Percentiles rank a stretch among this genome's conserved stretches.
Evolutionary conservation across 2,113 vertebrate genomes (phyloP).

Genomic region (Triplophysa rosa): DNA sequence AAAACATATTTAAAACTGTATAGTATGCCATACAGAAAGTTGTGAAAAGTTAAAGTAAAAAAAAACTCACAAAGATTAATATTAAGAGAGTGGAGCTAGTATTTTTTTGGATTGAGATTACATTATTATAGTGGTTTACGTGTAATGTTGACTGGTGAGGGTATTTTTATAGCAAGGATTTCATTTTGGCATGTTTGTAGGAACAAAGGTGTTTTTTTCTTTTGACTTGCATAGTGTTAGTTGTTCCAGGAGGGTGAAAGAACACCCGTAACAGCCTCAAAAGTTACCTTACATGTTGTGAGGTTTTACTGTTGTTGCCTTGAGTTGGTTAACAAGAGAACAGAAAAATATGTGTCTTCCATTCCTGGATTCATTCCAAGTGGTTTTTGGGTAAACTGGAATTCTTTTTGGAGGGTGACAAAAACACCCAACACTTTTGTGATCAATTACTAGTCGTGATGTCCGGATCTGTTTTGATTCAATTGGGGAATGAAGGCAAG

Average conservation of each 20-base stretch:
- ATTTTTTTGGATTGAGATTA: background rate
- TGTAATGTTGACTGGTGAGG: conserved; percentile 1
- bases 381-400: conserved; percentile 40
- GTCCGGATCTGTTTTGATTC: background rate
- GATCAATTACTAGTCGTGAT: background rate
- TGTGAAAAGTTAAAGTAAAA: too few species aligned
- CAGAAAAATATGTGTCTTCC: conserved; percentile 52
- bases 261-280: conserved; percentile 21
- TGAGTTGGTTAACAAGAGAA: conserved; percentile 23
- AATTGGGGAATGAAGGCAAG: conserved; percentile 21
- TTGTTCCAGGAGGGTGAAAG: conserved; percentile 9
- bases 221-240: conserved; percentile 25
- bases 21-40: conserved; percentile 16
- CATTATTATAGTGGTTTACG: conserved; percentile 1
- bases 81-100: conserved; percentile 4
- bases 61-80: conserved; percentile 8
- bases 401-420: background rate
- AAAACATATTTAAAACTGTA: conserved; percentile 18
- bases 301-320: conserved; percentile 29
- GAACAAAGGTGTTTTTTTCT: background rate
- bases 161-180: background rate
- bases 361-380: conserved; percentile 41
- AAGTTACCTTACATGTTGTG: background rate
- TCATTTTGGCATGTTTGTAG: conserved; percentile 25
- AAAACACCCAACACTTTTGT: background rate